phyloP scores from a whole-genome alignment of 2,888 invertebrate species.

The Andrena hattorfiana region DNA sequence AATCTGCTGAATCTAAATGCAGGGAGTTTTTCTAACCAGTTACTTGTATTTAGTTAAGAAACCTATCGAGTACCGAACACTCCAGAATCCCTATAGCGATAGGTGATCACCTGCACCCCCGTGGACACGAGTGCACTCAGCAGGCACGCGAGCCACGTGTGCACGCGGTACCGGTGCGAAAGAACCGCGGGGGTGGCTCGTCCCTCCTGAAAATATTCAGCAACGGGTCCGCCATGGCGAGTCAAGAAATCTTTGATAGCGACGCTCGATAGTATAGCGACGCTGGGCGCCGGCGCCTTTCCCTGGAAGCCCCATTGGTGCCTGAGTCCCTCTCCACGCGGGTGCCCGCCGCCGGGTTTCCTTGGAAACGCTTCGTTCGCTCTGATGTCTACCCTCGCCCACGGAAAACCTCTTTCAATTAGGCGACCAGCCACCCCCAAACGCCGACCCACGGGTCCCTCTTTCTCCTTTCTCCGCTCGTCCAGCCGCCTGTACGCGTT shows the following conservation, averaged over 20 bases:
- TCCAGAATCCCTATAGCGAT: not conserved
- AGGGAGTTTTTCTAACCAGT: too few species aligned
- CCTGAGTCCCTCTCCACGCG: conserved; percentile 78
- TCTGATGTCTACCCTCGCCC: conserved; percentile 77
- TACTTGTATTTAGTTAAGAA: too few species aligned
- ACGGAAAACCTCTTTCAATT: conserved; percentile 83
- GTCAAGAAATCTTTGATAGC: conserved; percentile 81
- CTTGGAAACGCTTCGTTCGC: conserved; percentile 82
- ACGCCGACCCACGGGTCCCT: conserved; percentile 50
- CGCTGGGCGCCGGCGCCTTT: conserved; percentile 81
- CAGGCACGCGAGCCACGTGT: conserved; percentile 37
- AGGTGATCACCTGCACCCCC: not conserved
- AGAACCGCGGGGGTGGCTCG: conserved; percentile 18
- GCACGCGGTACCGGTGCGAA: conserved; percentile 24
- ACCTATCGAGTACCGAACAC: not conserved
- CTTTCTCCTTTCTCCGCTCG: conserved; percentile 28
- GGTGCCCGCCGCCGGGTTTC: conserved; percentile 80
- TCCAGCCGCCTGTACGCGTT: conserved; percentile 8
- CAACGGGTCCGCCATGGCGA: conserved; percentile 77
- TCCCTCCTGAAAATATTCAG: conserved; percentile 60
- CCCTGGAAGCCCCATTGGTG: conserved; percentile 79
- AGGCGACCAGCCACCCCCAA: conserved; percentile 75
- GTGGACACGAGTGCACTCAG: not conserved
- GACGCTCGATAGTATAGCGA: conserved; percentile 80
- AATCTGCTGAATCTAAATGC: too few species aligned